phyloP scores from a whole-genome alignment of 2,113 vertebrate genomes.

The Protomyctophum bolini region DNA sequence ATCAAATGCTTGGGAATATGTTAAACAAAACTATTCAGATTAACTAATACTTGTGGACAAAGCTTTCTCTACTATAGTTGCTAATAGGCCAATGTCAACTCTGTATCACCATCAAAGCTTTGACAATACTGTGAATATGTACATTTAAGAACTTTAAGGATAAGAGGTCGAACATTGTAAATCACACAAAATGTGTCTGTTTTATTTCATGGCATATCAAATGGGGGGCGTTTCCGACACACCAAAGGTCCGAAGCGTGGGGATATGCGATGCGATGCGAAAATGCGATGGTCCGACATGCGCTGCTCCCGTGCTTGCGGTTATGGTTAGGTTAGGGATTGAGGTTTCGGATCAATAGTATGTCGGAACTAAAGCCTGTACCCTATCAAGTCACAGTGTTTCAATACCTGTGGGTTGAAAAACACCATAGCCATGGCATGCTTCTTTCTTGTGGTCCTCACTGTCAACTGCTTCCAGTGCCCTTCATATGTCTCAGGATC shows the following conservation, averaged over 20 bases:
- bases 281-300: not conserved
- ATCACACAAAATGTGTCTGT: not conserved
- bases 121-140: too few species aligned
- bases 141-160: not conserved
- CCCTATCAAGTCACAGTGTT: not conserved
- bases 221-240: not conserved
- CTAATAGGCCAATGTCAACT: too few species aligned
- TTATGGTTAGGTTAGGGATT: too few species aligned
- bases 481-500: constrained; percentile 93
- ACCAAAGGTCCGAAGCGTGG: too few species aligned
- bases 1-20: too few species aligned
- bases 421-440: constrained; percentile 92
- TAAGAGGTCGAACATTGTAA: not conserved
- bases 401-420: constrained; percentile 92
- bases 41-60: too few species aligned
- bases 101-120: too few species aligned
- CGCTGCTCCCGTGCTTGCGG: too few species aligned
- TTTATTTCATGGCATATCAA: not conserved
- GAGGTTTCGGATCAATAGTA: too few species aligned
- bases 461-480: constrained; percentile 96
- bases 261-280: not conserved
- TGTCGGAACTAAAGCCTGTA: too few species aligned
- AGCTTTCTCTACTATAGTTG: too few species aligned
- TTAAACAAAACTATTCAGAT: too few species aligned
- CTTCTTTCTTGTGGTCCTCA: constrained; percentile 84